Percentiles rank a stretch among this genome's conserved stretches.
Evolutionary conservation across 2,113 vertebrate species (phyloP).

Genomic region (Gavialis gangeticus): DNA sequence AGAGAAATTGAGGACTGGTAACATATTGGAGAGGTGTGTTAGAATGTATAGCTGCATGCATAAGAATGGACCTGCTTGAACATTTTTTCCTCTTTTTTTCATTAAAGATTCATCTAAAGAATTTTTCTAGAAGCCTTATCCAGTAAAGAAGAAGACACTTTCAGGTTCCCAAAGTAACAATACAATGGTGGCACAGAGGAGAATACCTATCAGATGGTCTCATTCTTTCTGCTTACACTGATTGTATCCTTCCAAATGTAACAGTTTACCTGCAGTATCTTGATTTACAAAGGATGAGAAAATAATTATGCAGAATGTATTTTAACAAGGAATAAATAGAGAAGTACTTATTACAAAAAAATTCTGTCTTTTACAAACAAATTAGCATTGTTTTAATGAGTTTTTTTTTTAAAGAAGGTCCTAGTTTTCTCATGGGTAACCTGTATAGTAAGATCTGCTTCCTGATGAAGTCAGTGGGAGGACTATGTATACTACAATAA

Average conservation of each 20-base stretch:
- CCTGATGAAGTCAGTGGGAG: neutral
- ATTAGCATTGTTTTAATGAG: slow-evolving; percentile 28
- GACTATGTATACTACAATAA: slow-evolving; percentile 13
- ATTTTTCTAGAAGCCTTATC: slow-evolving; percentile 49
- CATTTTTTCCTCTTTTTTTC: neutral
- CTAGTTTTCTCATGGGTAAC: slow-evolving; percentile 20
- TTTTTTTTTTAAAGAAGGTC: neutral
- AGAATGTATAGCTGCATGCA: slow-evolving; percentile 5
- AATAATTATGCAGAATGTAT: slow-evolving; percentile 18
- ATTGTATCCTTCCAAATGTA: neutral
- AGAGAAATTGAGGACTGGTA: slow-evolving; percentile 44
- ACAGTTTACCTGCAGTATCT: neutral
- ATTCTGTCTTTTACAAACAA: slow-evolving; percentile 6
- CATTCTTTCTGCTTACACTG: slow-evolving; percentile 20
- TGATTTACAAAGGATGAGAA: neutral
- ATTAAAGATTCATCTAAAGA: slow-evolving; percentile 70
- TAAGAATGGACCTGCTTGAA: slow-evolving; percentile 14
- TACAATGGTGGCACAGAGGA: neutral
- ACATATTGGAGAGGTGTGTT: neutral
- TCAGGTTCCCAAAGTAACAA: slow-evolving; percentile 6
- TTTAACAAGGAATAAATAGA: slow-evolving; percentile 18
- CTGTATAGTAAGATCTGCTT: neutral
- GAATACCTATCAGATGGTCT: neutral
- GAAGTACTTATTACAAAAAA: slow-evolving; percentile 21
- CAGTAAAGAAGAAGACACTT: neutral